phyloP scores from a whole-genome alignment of 2,797 vertebrate genomes.

The Rhinoraja longicauda region DNA sequence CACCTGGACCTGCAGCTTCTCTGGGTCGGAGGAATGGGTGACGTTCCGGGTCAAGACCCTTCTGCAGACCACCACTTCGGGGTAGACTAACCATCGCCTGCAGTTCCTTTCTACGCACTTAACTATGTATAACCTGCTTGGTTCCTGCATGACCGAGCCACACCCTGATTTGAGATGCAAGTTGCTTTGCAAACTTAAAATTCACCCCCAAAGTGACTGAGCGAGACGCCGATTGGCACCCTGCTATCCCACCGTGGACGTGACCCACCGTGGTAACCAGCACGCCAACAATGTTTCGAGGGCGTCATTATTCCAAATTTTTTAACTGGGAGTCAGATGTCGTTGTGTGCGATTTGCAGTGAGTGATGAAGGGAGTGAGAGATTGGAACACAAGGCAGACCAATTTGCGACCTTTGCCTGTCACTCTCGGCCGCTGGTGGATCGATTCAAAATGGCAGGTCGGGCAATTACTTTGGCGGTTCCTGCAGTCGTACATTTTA shows the following conservation, averaged over 20 bases:
- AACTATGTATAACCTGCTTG: too few species aligned
- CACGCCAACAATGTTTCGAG: too few species aligned
- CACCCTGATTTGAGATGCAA: too few species aligned
- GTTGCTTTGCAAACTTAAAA: neutral
- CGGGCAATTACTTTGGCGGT: neutral
- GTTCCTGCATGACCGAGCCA: too few species aligned
- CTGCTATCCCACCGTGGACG: neutral
- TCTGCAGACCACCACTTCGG: too few species aligned
- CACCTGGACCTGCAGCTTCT: too few species aligned
- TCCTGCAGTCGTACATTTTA: neutral
- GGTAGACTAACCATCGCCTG: too few species aligned
- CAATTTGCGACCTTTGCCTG: neutral
- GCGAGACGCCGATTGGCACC: neutral
- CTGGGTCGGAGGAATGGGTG: too few species aligned
- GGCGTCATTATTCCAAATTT: neutral
- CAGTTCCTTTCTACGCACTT: too few species aligned
- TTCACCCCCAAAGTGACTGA: neutral
- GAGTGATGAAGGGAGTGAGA: neutral
- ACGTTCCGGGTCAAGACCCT: too few species aligned
- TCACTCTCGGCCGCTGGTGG: neutral
- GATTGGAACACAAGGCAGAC: neutral
- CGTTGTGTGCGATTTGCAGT: neutral
- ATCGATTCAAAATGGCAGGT: constrained; percentile 33
- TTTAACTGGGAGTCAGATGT: neutral
- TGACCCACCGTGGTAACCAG: neutral